Base-by-base conservation (phyloP, 2,888 invertebrate species). In the Caenorhabditis angaria region DNA sequence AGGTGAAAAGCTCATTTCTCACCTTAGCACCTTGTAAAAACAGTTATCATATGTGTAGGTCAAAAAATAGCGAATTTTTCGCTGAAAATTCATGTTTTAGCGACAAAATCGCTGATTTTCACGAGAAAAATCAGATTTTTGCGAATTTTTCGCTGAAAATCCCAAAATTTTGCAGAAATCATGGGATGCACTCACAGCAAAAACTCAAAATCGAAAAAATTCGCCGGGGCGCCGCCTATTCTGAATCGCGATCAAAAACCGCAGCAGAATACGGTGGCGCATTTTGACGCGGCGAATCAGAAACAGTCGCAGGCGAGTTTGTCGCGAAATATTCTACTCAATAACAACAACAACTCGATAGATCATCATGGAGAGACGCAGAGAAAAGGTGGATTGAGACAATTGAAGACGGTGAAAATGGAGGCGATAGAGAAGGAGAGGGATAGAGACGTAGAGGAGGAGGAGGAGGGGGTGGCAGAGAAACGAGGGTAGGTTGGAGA, bases 151-250 rank as follows among this genome's bases (percentile, higher is more conserved):
- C 14, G 24, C 6, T n/a, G 28, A 41, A 58, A 1, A 35, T 25
- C 25, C 14, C 25, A 5, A 48, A 25, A 51, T 47, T 41, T 50
- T 25, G 28, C n/a, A 50, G n/a, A n/a, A 14, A 29, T 0, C 51
- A 73, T 73, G 73, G 73, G 73, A 22, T 73, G 73, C 69, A 73
- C 69, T 61, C 69, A 73, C 59, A 73, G 73, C 61, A 73, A 65
- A 69, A 73, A 73, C 63, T 53, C 65, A 47, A 73, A 73, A 57
- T 68, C 73, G 18, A 67, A 59, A 41, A 56, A 56, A 61, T 35
- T 20, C 64, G 57, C 54, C 47, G 2, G 5, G 32, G 32, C 32
- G 5, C 32, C 32, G 32, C 32, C 32, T 10, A 32, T 10, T 10
- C 35, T 14, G 35, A 48, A 6, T 12, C 48, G 8, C 14, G 20